phyloP scores from a whole-genome alignment of 2,888 invertebrate genomes.

The Aphodius sticticus region DNA sequence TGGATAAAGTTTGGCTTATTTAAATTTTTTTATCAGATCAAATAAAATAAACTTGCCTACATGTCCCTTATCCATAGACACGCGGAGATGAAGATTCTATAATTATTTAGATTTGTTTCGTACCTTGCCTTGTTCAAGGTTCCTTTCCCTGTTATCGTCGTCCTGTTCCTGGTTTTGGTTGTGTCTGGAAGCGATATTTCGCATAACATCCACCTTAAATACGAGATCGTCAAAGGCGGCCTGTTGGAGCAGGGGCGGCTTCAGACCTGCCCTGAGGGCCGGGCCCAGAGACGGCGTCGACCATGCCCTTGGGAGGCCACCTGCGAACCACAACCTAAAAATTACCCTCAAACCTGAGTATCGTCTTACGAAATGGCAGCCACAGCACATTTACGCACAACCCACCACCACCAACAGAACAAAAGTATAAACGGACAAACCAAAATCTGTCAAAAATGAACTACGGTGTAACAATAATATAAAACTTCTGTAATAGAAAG shows the following conservation, averaged over 20 bases:
- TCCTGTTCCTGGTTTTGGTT: conserved; percentile 44
- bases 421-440: not conserved
- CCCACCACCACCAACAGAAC: not conserved
- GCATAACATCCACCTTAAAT: conserved; percentile 84
- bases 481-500: not conserved
- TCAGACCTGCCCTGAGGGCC: conserved; percentile 69
- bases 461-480: too few relatives aligned
- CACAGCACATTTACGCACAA: not conserved
- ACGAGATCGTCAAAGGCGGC: conserved; percentile 84
- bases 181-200: conserved; percentile 75
- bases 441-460: too few relatives aligned
- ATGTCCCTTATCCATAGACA: too few relatives aligned
- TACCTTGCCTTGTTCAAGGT: not conserved
- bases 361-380: conserved; percentile 6
- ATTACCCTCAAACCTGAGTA: conserved; percentile 15
- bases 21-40: too few relatives aligned
- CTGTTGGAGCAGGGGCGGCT: conserved; percentile 84
- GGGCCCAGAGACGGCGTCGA: conserved; percentile 61
- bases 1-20: too few relatives aligned
- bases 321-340: conserved; percentile 45
- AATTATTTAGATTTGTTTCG: not conserved
- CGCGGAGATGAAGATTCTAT: not conserved
- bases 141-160: conserved; percentile 27
- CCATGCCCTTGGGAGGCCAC: conserved; percentile 57
- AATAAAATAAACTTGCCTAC: too few relatives aligned